Conservation (phyloP, 1,140 invertebrate species). For the Eurosta solidaginis region DNA sequence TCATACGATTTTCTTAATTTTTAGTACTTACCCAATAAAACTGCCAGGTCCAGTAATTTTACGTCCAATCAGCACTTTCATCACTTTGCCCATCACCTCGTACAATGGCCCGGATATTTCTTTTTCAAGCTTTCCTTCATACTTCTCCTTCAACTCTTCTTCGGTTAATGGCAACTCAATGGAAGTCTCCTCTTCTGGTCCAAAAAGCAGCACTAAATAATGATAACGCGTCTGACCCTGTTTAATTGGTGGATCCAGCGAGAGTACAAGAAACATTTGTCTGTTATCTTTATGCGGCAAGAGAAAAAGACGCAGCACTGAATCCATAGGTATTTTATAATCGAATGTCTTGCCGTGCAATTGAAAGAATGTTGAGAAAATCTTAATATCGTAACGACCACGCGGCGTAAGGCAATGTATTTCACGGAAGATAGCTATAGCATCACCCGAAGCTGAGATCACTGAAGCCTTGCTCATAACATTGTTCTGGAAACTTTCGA, state of each 20-base stretch:
- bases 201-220: slow-evolving; percentile 93
- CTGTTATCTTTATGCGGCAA: slow-evolving; percentile 97
- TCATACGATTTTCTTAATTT: neutral
- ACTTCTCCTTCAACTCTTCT: slow-evolving; percentile 92
- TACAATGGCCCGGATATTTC: slow-evolving; percentile 91
- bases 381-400: slow-evolving; percentile 99
- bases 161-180: slow-evolving; percentile 91
- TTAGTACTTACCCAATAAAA: slow-evolving; percentile 77
- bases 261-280: slow-evolving; percentile 99
- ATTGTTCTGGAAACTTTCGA: slow-evolving; percentile 93
- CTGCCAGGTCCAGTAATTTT: slow-evolving; percentile 94
- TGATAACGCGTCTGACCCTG: slow-evolving; percentile 98
- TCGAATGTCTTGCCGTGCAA: slow-evolving; percentile 99
- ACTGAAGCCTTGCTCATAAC: slow-evolving; percentile 97
- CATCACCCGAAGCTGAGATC: slow-evolving; percentile 96
- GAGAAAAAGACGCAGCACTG: slow-evolving; percentile 91
- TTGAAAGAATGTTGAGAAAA: slow-evolving; percentile 97
- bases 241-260: slow-evolving; percentile 98
- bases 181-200: slow-evolving; percentile 92
- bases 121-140: slow-evolving; percentile 90
- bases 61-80: slow-evolving; percentile 93
- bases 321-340: slow-evolving; percentile 98
- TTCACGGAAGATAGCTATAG: slow-evolving; percentile 95
- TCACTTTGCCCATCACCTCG: slow-evolving; percentile 93
- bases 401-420: slow-evolving; percentile 97